Base-by-base conservation (phyloP, 2,113 vertebrate species). In the Gadus macrocephalus region DNA sequence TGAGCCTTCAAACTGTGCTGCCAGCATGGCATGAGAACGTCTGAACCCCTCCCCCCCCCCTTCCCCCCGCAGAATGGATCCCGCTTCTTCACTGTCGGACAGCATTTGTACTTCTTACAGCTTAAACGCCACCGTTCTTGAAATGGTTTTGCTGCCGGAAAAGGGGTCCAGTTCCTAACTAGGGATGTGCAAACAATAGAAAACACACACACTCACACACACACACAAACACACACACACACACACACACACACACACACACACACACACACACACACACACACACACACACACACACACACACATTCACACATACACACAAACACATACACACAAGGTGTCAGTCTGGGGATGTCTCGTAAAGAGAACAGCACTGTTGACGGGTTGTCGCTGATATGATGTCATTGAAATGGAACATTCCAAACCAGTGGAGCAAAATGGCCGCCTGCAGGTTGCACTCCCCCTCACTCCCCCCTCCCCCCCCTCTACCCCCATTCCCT, bases 321-420 rank as follows among this genome's bases (percentile, higher is more conserved):
- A 42, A 8, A 16, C 16, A 59, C 56, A 59, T 15, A 59, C 83
- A 86, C 79, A 85, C 85, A 86, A 80, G 61, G 73, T 73, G 75
- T 83, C 61, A 70, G 75, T 68, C 70, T 20, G 75, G 42, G 35
- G 61, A 15, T 16, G 14, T 61, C 53, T 62, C 5, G 19, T 25
- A 42, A 53, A 27, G 35, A 53, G 3, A 49, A 67, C 19, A 27
- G 19, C 81, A 87, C 84, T 87, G 84, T 87, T 84, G 25, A 27
- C 42, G 12, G 42, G 8, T 49, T 79, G 81, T 73, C 73, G 72
- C 73, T 15, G 84, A 82, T 49, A 49, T 90, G 89, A 90, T 88
- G 86, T 89, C 87, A 89, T 42, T 77, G 27, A 71, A 75, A 89
- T 83, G 83, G 86, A 87, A 88, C 86, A 89, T 88, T 89, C 89